A percentile compares a stretch with the other conserved stretches of the same genome.
Conservation (phyloP, 2,113 vertebrate genomes). For the Pedionomus torquatus region DNA sequence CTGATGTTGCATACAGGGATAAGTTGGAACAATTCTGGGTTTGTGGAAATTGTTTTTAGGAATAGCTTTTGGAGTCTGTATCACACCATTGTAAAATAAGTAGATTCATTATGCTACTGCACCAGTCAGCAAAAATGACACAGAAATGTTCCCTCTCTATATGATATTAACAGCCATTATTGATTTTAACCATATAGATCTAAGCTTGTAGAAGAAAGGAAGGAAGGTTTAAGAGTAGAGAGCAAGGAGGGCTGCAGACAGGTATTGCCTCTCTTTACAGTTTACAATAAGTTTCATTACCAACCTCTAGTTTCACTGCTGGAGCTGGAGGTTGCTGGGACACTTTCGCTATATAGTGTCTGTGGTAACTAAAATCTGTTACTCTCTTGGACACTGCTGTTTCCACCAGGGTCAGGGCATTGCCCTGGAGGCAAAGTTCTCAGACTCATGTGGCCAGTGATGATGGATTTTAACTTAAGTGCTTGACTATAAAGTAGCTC, state of each 20-base stretch:
- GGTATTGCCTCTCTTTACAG: background rate
- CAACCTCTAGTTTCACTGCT: no score
- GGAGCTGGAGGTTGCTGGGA: background rate
- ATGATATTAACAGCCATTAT: background rate
- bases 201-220: background rate
- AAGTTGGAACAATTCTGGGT: slow-evolving; percentile 9
- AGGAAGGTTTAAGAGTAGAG: background rate
- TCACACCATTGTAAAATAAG: background rate
- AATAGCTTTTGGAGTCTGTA: background rate
- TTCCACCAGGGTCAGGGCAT: background rate
- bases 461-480: background rate
- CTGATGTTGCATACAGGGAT: background rate
- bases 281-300: background rate
- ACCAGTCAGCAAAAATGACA: background rate
- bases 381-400: background rate
- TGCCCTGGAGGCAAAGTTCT: background rate
- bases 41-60: background rate
- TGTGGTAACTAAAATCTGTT: background rate
- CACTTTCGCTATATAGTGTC: background rate
- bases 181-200: background rate
- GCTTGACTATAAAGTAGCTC: background rate
- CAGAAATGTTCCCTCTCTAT: background rate
- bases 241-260: background rate
- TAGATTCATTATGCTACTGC: background rate
- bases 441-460: rapidly evolving